Evolutionary conservation across 37 sponge, comb jelly and placozoan genomes (phyloP).

Genomic region (Dysidea cf. avara): DNA sequence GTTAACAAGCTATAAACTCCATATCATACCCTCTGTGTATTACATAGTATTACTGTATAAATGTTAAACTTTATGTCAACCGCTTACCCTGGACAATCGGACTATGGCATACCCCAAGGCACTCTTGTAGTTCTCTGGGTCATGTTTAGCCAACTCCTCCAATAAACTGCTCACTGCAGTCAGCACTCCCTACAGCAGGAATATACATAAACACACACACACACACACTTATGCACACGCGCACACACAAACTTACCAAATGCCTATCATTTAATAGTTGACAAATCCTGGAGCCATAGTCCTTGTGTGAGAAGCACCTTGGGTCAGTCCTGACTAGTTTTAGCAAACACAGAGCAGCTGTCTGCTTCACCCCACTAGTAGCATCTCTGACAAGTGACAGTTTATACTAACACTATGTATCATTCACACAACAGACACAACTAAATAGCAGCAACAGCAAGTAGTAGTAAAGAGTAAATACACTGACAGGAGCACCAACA

Average conservation of each 20-base stretch:
- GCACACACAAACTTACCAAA: slow-evolving; percentile 68
- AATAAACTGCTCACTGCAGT: slow-evolving; percentile 86
- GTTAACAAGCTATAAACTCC: too few species aligned
- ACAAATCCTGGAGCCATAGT: slow-evolving; percentile 58
- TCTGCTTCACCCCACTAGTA: slow-evolving; percentile 82
- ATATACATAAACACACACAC: too few species aligned
- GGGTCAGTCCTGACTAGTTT: slow-evolving; percentile 69
- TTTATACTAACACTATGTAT: neutral
- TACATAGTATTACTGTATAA: neutral
- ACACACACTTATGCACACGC: too few species aligned
- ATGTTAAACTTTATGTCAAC: neutral
- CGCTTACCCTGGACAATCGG: slow-evolving; percentile 70
- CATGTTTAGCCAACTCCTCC: slow-evolving; percentile 69
- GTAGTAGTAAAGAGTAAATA: too few species aligned
- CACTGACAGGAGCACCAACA: too few species aligned
- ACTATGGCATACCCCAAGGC: slow-evolving; percentile 71
- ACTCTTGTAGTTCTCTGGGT: slow-evolving; percentile 44
- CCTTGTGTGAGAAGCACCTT: slow-evolving; percentile 52
- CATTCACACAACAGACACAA: too few species aligned
- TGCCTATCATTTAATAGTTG: slow-evolving; percentile 86
- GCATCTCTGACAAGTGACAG: slow-evolving; percentile 34
- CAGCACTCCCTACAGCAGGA: slow-evolving; percentile 78
- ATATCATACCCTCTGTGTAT: too few species aligned
- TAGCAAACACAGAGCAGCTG: slow-evolving; percentile 86
- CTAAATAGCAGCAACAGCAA: too few species aligned